These are phyloP conservation scores for Machaerirhynchus nigripectus DNA, from an alignment of 2,113 vertebrate genomes.

Conservation along the genomic window DNA sequence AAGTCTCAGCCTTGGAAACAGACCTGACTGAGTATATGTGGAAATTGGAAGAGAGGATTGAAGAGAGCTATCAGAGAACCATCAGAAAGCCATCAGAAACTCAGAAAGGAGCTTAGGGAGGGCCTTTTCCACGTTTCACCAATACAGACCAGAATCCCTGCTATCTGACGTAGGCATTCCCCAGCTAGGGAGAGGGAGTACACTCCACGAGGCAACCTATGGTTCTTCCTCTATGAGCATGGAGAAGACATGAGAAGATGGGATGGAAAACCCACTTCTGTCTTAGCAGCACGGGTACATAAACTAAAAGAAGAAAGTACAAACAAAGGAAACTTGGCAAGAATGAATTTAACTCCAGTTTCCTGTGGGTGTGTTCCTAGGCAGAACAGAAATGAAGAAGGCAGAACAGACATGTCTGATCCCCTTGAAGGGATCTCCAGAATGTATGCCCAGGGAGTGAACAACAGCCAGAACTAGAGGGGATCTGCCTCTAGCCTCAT, in stretches of 20 bases:
- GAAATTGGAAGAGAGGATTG: neutral
- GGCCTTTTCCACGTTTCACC: neutral
- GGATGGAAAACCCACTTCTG: neutral
- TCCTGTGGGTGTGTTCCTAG: neutral
- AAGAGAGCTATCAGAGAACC: neutral
- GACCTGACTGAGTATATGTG: neutral
- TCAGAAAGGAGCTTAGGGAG: neutral
- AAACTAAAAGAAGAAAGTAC: neutral
- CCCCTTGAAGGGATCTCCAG: neutral
- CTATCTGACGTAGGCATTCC: neutral
- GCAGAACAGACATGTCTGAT: neutral
- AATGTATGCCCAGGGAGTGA: neutral
- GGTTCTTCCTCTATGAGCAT: neutral
- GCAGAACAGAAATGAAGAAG: neutral
- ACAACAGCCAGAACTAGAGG: neutral
- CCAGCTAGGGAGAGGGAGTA: neutral
- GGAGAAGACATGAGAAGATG: neutral
- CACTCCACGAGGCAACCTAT: neutral
- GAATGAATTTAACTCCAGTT: neutral
- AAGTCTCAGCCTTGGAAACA: neutral
- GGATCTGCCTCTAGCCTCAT: neutral
- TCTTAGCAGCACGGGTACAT: neutral
- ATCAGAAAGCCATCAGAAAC: neutral
- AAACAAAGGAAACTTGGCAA: neutral
- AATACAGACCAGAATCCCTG: neutral